phyloP scores from a whole-genome alignment of 2,113 vertebrate genomes.

The Ondatra zibethicus region DNA sequence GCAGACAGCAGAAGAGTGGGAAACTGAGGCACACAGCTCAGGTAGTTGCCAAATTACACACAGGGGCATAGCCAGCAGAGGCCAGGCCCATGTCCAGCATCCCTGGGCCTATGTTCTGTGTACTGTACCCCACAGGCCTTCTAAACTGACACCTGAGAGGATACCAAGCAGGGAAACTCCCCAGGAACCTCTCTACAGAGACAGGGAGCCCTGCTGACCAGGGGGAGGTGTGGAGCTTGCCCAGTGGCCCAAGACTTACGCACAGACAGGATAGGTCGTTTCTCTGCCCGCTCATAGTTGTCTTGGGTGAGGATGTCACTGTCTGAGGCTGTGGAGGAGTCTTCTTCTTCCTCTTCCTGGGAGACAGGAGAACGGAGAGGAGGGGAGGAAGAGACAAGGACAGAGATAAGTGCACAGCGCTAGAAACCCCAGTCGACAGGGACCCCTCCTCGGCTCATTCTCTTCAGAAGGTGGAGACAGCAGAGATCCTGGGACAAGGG shows the following conservation, averaged over 20 bases:
- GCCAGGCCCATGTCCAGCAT: neutral
- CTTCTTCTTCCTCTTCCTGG: conserved; percentile 87
- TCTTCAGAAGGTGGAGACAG: neutral
- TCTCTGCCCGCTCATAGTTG: conserved; percentile 90
- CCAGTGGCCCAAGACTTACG: conserved; percentile 89
- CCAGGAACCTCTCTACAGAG: neutral
- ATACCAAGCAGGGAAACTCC: neutral
- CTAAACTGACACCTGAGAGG: neutral
- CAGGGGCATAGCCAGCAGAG: neutral
- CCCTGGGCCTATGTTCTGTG: neutral
- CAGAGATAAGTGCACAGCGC: accelerated
- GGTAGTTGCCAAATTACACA: too few relatives aligned
- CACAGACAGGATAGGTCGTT: conserved; percentile 94
- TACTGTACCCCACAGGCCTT: neutral
- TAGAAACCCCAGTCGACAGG: neutral
- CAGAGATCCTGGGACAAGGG: neutral
- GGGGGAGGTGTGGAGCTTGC: accelerated
- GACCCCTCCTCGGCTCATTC: neutral
- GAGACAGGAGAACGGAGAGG: neutral
- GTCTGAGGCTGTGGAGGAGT: conserved; percentile 93
- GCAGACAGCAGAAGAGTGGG: neutral
- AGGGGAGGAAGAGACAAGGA: neutral
- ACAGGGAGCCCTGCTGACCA: neutral
- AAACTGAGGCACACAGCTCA: neutral
- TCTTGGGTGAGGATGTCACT: conserved; percentile 89